Percentiles rank a stretch among this genome's conserved stretches.
These are phyloP conservation scores for Dichetophora obliterata DNA, from an alignment of 2,888 invertebrate species.

Conservation along the genomic window DNA sequence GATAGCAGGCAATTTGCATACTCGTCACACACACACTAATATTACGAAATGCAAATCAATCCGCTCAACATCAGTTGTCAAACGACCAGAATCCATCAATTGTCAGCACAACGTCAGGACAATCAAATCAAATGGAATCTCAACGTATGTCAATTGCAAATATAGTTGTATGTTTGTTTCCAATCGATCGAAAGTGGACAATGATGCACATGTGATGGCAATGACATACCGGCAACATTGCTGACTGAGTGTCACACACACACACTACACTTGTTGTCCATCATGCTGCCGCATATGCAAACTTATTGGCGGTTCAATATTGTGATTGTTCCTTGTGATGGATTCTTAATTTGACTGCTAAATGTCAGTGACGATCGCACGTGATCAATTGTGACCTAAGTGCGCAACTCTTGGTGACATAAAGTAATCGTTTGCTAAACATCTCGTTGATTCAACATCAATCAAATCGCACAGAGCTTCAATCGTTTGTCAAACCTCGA, in stretches of 20 bases:
- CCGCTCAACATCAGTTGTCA: background rate
- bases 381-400: slow-evolving; percentile 24
- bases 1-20: background rate
- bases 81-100: slow-evolving; percentile 22
- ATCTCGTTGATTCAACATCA: slow-evolving; percentile 68
- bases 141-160: slow-evolving; percentile 24
- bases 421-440: slow-evolving; percentile 66
- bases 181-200: background rate
- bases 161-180: slow-evolving; percentile 4
- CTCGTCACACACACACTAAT: background rate
- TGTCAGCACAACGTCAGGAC: slow-evolving; percentile 17
- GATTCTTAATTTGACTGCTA: slow-evolving; percentile 34
- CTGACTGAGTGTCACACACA: slow-evolving; percentile 9
- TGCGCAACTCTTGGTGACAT: background rate
- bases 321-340: slow-evolving; percentile 10
- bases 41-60: slow-evolving; percentile 33
- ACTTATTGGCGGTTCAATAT: background rate
- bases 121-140: slow-evolving; percentile 11
- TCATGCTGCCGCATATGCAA: slow-evolving; percentile 6
- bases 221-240: slow-evolving; percentile 3
- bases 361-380: slow-evolving; percentile 23
- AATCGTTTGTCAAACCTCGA: slow-evolving; percentile 25
- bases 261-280: background rate
- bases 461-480: slow-evolving; percentile 56
- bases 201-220: background rate